phyloP scores from a whole-genome alignment of 2,888 invertebrate species.

The Lycaena phlaeas region DNA sequence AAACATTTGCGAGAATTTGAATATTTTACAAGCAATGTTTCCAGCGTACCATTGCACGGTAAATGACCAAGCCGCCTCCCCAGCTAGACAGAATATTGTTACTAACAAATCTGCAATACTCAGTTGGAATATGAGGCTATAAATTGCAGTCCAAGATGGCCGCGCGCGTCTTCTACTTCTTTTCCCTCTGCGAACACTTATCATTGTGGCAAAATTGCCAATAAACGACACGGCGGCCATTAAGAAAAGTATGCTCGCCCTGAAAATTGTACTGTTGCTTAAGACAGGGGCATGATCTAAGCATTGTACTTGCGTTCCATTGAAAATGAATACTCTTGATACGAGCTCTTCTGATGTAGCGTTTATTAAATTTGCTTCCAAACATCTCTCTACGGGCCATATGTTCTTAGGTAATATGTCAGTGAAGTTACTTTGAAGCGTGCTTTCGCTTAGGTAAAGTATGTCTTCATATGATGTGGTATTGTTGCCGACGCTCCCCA shows the following conservation, averaged over 20 bases:
- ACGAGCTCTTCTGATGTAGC: constrained; percentile 23
- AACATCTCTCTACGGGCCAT: constrained; percentile 54
- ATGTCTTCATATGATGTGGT: constrained; percentile 54
- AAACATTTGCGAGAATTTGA: constrained; percentile 88
- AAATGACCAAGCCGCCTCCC: constrained; percentile 86
- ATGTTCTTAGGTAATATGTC: constrained; percentile 23
- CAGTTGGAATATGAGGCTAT: constrained; percentile 85
- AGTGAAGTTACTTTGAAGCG: constrained; percentile 33
- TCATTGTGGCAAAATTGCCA: constrained; percentile 83
- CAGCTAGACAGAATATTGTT: constrained; percentile 84
- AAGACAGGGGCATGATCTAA: constrained; percentile 79
- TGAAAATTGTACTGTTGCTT: constrained; percentile 75
- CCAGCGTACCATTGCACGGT: constrained; percentile 88
- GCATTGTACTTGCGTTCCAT: constrained; percentile 51
- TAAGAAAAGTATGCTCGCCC: constrained; percentile 77
- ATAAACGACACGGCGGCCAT: constrained; percentile 82
- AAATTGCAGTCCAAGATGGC: constrained; percentile 80
- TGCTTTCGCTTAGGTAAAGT: constrained; percentile 32
- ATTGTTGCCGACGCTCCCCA: constrained; percentile 60
- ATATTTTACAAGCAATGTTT: constrained; percentile 82
- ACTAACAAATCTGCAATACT: constrained; percentile 87
- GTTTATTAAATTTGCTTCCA: constrained; percentile 37
- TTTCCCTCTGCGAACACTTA: constrained; percentile 80
- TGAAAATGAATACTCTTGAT: constrained; percentile 25
- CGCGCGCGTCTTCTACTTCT: constrained; percentile 68